Evolutionary conservation across 2,113 vertebrate genomes (phyloP), one percentile per base, ranked within the genome.

Genomic region (Pachycephala philippinensis): DNA sequence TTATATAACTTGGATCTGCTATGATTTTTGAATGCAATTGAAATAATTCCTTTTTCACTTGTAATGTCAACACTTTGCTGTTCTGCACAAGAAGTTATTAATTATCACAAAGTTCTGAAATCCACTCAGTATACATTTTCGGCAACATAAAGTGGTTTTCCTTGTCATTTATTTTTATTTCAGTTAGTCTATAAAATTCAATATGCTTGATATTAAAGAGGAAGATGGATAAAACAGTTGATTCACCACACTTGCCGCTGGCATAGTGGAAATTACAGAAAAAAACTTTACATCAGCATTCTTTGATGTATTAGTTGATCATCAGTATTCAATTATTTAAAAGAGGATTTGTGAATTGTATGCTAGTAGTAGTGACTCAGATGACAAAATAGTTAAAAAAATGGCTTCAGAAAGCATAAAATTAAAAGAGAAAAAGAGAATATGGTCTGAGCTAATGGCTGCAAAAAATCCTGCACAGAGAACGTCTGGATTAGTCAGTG

Each of bases 111-210:
- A 84, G n/a, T 84, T 74, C 60, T 53, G n/a, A 84, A 91, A 92
- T 60, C 5, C n/a, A 78, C 64, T 78, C 42, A 52, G 37, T 40
- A 74, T 4, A 42, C 17, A 5, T 77, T 93, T 92, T 92, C 79
- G 78, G 39, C 4, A 24, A 92, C 60, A 85, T 66, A 77, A 90
- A 90, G 37, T 37, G 7, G 17, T 61, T 91, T 83, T 79, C 31
- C 54, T 85, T 83, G 49, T 35, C 30, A 74, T 90, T 86, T 94
- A 74, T 77, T 92, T 93, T 93, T 90, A 91, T 93, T 90, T 84
- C 52, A 78, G 20, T 90, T 76, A 57, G 45, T 79, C 56, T 75
- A 78, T 81, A 87, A 96, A 89, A 75, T 82, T 79, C 39, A 37
- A 11, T 42, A 63, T 27, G 17, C 40, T 81, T 78, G 49, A 77